A percentile compares a stretch with the other conserved stretches of the same genome.
Conservation (phyloP, 2,888 invertebrate genomes). For the Phengaris arion region DNA sequence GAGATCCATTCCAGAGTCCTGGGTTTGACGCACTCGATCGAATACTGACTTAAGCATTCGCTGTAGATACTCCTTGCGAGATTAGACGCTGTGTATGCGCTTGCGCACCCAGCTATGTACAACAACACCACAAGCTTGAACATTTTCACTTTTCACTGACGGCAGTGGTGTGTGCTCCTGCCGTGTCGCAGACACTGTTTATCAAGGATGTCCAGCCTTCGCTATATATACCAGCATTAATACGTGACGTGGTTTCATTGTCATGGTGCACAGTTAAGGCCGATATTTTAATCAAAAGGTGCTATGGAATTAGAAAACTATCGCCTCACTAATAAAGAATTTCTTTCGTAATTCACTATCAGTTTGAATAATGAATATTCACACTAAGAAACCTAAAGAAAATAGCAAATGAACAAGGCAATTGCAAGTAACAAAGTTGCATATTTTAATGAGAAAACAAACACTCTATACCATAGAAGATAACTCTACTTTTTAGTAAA, state of each 20-base stretch:
- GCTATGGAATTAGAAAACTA: slow-evolving; percentile 64
- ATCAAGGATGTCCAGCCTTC: slow-evolving; percentile 70
- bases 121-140: slow-evolving; percentile 68
- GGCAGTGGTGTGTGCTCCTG: slow-evolving; percentile 70
- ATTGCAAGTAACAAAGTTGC: background rate
- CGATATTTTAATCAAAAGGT: slow-evolving; percentile 63
- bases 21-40: slow-evolving; percentile 87
- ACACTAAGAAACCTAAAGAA: background rate
- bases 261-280: slow-evolving; percentile 56
- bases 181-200: slow-evolving; percentile 69
- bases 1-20: slow-evolving; percentile 88
- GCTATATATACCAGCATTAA: slow-evolving; percentile 80
- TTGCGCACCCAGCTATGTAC: slow-evolving; percentile 58
- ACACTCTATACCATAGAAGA: background rate
- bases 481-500: background rate
- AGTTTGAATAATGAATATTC: slow-evolving; percentile 7
- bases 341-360: slow-evolving; percentile 8
- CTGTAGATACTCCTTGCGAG: slow-evolving; percentile 83
- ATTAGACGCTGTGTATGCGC: slow-evolving; percentile 80
- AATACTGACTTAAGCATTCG: slow-evolving; percentile 84
- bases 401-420: background rate
- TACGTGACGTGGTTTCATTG: slow-evolving; percentile 71
- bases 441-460: background rate
- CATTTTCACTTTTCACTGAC: slow-evolving; percentile 67
- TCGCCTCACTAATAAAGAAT: slow-evolving; percentile 45